These are phyloP conservation scores for Polydrusus tereticollis DNA, from an alignment of 2,888 invertebrate species.

Conservation along the genomic window DNA sequence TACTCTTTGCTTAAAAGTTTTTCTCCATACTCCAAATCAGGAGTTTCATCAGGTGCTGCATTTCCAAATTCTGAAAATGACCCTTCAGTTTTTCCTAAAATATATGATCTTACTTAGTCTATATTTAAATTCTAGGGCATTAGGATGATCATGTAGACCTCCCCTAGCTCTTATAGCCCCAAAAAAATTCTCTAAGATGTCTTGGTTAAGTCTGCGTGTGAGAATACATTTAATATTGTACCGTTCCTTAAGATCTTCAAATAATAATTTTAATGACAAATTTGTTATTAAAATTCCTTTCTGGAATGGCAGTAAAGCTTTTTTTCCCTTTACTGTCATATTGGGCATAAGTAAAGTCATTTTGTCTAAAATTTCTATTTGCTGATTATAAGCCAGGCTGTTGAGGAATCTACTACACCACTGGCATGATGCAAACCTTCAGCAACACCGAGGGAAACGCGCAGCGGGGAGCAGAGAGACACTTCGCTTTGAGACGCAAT, in stretches of 20 bases:
- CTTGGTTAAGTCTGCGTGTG: constrained; percentile 53
- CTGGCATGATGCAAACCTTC: too few species aligned
- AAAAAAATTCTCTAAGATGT: constrained; percentile 53
- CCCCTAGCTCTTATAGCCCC: too few species aligned
- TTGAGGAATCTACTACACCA: too few species aligned
- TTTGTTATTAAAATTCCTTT: constrained; percentile 30
- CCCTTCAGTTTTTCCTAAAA: constrained; percentile 47
- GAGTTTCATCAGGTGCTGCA: too few species aligned
- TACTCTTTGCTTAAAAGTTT: too few species aligned
- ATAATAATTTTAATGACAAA: constrained; percentile 16
- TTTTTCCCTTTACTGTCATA: constrained; percentile 5
- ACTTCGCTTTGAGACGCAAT: too few species aligned
- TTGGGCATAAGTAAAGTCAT: background rate
- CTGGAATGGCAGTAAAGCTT: constrained; percentile 6
- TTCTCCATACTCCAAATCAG: too few species aligned
- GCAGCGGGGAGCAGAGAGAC: too few species aligned
- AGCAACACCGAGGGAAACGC: too few species aligned
- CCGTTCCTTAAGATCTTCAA: constrained; percentile 16
- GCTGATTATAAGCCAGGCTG: constrained; percentile 2
- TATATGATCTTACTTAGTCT: constrained; percentile 50
- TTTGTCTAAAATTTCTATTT: constrained; percentile 15
- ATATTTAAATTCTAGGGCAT: constrained; percentile 51
- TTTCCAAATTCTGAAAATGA: too few species aligned
- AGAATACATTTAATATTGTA: constrained; percentile 50
- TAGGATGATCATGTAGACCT: constrained; percentile 52